Base-by-base conservation (phyloP, 2,888 invertebrate genomes). In the Lottia gigantea region DNA sequence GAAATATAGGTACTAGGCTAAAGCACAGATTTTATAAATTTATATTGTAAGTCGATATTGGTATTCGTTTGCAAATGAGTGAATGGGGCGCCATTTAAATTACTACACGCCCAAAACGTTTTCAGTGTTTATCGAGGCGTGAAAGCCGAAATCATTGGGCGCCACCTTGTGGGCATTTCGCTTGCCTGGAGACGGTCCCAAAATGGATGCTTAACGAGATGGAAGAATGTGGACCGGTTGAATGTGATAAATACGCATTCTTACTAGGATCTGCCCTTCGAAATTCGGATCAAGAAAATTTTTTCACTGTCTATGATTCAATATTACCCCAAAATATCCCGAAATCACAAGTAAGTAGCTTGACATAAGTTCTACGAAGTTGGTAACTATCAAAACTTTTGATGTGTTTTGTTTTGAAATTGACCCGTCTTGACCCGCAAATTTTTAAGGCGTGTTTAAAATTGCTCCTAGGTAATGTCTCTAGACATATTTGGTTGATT, bases 231-330 rank as follows among this genome's bases (percentile, higher is more conserved):
- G 55, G 23, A 55, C 55, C 55, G 19, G 55, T 79, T 68, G 84
- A 84, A 79, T 80, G 78, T 68, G 81, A 78, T 73, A 83, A 82
- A 78, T 85, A 83, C 77, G 82, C 84, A 71, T 84, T 85, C 76
- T 77, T 85, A 23, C 74, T 85, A 69, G 85, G 83, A 74, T 83
- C 83, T 77, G 83, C 85, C 67, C 78, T 85, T 63, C 79, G 82
- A 76, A 82, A 82, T 77, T 82, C 83, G 73, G 84, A 85, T 67
- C 72, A 80, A 26, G 84, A 85, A 70, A 83, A 83, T 72, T 83
- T 85, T 75, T 78, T 85, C 61, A 78, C 78, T 72, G 80, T 84
- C 64, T 85, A 85, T 76, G 84, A 85, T 73, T 76, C 80, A 62
- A 78, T 83, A 71, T 71, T 85, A 62, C 85, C 84, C n/a, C 74